Evolutionary conservation across 2,888 invertebrate genomes (phyloP).

Genomic region (Drosophila infuscata): DNA sequence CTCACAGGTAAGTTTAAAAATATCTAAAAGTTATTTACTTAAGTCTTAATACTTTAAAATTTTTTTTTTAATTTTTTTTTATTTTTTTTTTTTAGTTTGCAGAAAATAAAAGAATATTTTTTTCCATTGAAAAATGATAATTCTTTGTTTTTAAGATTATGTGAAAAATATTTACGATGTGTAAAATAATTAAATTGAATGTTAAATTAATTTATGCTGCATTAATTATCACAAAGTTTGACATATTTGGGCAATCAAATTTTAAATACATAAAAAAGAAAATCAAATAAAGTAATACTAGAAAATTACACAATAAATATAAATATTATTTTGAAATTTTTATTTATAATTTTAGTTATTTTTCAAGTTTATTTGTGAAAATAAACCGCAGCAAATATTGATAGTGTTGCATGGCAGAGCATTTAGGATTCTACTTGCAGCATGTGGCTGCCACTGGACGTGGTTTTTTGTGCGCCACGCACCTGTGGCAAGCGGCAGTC

Average conservation of each 20-base stretch:
- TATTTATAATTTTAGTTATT: neutral
- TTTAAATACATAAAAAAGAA: neutral
- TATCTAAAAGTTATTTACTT: neutral
- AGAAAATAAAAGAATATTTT: too few relatives aligned
- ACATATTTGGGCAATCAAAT: neutral
- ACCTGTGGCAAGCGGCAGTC: constrained; percentile 50
- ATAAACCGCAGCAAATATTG: neutral
- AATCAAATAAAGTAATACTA: neutral
- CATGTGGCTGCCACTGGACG: constrained; percentile 31
- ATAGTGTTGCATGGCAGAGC: constrained; percentile 17
- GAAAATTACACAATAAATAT: neutral
- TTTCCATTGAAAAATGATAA: neutral
- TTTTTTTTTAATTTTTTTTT: neutral
- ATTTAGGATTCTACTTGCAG: constrained; percentile 18
- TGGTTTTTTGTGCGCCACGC: constrained; percentile 49
- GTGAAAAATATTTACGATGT: neutral
- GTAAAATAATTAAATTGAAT: neutral
- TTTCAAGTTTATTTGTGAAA: too few relatives aligned
- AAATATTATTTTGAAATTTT: neutral
- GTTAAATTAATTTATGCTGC: neutral
- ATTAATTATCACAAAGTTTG: neutral
- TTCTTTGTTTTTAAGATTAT: neutral
- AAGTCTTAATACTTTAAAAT: neutral
- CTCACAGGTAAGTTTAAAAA: neutral
- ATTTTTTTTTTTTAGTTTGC: neutral